A percentile compares a stretch with the other conserved stretches of the same genome.
These are phyloP conservation scores for Boulengeromyrus knoepffleri DNA, from an alignment of 2,113 vertebrate species.

Conservation along the genomic window DNA sequence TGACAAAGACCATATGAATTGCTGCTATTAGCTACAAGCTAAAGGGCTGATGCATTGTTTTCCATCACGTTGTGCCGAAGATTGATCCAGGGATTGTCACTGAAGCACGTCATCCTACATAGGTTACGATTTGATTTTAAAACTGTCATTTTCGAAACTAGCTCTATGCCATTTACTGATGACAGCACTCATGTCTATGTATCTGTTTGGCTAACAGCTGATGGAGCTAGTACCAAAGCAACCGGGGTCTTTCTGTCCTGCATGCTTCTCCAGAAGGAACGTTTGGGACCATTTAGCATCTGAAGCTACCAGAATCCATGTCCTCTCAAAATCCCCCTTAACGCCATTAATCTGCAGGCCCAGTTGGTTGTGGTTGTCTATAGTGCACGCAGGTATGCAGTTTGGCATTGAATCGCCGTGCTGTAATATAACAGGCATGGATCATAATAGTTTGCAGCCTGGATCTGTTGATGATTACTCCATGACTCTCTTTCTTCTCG, in stretches of 20 bases:
- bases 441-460: not conserved
- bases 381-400: conserved; percentile 1
- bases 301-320: not conserved
- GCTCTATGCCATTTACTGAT: not conserved
- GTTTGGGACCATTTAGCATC: not conserved
- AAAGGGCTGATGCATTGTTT: not conserved
- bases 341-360: not conserved
- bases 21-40: not conserved
- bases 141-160: not conserved
- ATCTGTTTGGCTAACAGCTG: not conserved
- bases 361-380: not conserved
- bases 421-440: not conserved
- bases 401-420: not conserved
- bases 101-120: not conserved
- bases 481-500: not conserved
- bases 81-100: not conserved
- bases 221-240: not conserved
- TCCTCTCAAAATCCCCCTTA: not conserved
- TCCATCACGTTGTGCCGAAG: not conserved
- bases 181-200: not conserved
- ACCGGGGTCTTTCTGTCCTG: not conserved
- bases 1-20: not conserved
- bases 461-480: not conserved
- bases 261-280: not conserved
- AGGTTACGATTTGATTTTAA: not conserved